Evolutionary conservation across 92 coral and sea anemone genomes (phyloP).

Genomic region (Zoanthus sansibaricus): DNA sequence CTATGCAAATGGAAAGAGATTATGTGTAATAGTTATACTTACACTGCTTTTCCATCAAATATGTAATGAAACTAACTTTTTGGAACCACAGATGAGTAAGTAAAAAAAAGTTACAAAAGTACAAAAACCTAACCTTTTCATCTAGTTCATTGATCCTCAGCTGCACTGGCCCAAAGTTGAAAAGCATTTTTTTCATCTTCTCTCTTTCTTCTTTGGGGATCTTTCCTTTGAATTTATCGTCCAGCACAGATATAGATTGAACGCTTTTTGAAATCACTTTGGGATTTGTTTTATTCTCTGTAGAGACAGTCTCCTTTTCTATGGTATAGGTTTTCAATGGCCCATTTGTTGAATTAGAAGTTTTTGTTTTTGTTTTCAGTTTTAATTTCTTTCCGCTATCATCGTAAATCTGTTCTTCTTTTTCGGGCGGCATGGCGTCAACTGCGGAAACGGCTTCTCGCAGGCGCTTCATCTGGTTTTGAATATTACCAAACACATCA

Average conservation of each 20-base stretch:
- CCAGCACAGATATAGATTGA: slow-evolving; percentile 76
- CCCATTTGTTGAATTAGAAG: slow-evolving; percentile 76
- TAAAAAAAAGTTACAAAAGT: not conserved
- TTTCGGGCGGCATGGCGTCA: slow-evolving; percentile 10
- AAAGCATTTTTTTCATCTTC: slow-evolving; percentile 20
- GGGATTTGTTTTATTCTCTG: slow-evolving; percentile 78
- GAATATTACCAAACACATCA: slow-evolving; percentile 63
- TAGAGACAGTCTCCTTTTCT: slow-evolving; percentile 71
- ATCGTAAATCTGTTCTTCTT: slow-evolving; percentile 23
- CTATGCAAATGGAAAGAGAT: too few species aligned
- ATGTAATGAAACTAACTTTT: not conserved
- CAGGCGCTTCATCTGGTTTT: slow-evolving; percentile 51
- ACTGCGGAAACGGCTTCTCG: slow-evolving; percentile 25
- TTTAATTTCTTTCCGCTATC: slow-evolving; percentile 54
- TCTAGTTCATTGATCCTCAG: slow-evolving; percentile 23
- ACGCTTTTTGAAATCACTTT: slow-evolving; percentile 66
- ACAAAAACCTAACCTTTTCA: slow-evolving; percentile 9
- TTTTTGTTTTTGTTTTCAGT: slow-evolving; percentile 73
- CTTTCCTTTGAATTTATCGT: slow-evolving; percentile 50
- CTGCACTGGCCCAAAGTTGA: slow-evolving; percentile 48
- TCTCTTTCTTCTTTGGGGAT: slow-evolving; percentile 53
- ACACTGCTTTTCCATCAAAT: too few species aligned
- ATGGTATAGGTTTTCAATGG: slow-evolving; percentile 84
- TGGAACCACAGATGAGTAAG: not conserved
- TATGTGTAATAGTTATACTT: too few species aligned